Conservation (phyloP, 2,888 invertebrate genomes). For the Acronicta leporina region DNA sequence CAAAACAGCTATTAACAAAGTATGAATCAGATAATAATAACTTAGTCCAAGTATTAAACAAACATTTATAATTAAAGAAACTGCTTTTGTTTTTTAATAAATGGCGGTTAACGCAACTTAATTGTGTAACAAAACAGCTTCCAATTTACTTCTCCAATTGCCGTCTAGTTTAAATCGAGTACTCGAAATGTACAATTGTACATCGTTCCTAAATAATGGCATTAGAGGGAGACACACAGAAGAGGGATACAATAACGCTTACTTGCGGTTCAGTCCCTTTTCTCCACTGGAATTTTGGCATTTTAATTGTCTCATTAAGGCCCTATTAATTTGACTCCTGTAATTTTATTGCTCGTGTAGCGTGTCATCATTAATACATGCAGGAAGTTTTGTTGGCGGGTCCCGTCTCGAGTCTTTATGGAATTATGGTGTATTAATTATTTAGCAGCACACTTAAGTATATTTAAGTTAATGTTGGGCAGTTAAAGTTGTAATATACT, state of each 20-base stretch:
- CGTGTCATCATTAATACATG: conserved; percentile 38
- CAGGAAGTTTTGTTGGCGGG: conserved; percentile 27
- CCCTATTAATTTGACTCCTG: conserved; percentile 66
- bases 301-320: conserved; percentile 76
- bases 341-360: conserved; percentile 53
- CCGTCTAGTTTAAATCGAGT: conserved; percentile 62
- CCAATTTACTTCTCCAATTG: conserved; percentile 70
- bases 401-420: conserved; percentile 29
- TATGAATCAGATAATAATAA: background rate
- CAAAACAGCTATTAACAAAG: conserved; percentile 55
- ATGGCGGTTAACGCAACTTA: too few relatives aligned
- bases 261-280: conserved; percentile 67
- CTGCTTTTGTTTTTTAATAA: conserved; percentile 60
- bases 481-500: too few relatives aligned
- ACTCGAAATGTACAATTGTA: conserved; percentile 64
- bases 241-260: conserved; percentile 64
- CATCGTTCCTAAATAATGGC: conserved; percentile 63
- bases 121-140: conserved; percentile 76
- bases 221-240: conserved; percentile 57
- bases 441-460: conserved; percentile 7
- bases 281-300: conserved; percentile 62
- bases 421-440: conserved; percentile 41
- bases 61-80: conserved; percentile 56
- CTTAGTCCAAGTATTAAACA: conserved; percentile 57
- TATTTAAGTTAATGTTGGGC: too few relatives aligned